Evolutionary conservation across 2,797 vertebrate species (phyloP).

Genomic region (Mormyrops attenuatus): DNA sequence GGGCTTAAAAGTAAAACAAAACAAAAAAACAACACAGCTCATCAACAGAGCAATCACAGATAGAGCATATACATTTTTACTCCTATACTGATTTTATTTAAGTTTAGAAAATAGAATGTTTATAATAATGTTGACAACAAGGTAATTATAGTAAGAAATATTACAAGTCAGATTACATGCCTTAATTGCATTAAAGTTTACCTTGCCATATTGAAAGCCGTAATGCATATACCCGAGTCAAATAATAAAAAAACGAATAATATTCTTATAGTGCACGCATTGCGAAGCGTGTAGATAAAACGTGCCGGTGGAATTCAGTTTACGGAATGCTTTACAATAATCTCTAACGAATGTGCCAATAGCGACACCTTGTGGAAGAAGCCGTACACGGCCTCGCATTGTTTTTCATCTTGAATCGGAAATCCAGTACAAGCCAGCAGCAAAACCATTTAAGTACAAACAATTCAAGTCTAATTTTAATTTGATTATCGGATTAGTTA

Average conservation of each 20-base stretch:
- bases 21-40: background rate
- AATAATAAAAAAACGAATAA: background rate
- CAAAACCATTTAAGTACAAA: background rate
- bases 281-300: background rate
- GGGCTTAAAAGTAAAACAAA: background rate
- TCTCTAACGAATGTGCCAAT: background rate
- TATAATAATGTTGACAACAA: background rate
- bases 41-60: background rate
- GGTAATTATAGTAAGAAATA: background rate
- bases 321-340: background rate
- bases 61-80: background rate
- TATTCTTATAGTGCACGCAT: background rate
- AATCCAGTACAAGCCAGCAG: background rate
- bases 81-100: background rate
- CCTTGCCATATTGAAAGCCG: background rate
- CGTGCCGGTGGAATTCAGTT: background rate
- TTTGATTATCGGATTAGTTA: background rate
- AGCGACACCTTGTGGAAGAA: slow-evolving; percentile 9
- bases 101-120: background rate
- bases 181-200: background rate
- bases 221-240: background rate
- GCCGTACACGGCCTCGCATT: background rate
- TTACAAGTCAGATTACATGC: background rate
- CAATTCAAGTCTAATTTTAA: background rate
- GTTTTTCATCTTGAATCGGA: background rate